Evolutionary conservation across 2,113 vertebrate species (phyloP).

Genomic region (Anoplopoma fimbria): DNA sequence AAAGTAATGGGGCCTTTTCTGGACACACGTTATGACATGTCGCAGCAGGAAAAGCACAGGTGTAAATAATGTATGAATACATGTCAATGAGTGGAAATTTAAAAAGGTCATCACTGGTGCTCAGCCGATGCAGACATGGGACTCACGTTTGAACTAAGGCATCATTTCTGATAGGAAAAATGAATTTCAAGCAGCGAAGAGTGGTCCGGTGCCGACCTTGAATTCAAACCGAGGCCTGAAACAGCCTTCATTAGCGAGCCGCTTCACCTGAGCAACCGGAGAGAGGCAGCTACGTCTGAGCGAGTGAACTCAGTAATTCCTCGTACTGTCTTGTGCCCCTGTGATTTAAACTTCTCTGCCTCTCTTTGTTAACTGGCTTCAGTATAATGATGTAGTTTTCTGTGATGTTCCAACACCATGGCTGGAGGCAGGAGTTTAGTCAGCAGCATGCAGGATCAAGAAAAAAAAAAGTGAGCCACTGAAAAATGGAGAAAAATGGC

Average conservation of each 20-base stretch:
- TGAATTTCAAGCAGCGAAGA: constrained; percentile 38
- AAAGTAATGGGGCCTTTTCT: background rate
- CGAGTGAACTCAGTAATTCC: constrained; percentile 69
- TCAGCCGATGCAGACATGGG: constrained; percentile 33
- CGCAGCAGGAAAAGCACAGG: background rate
- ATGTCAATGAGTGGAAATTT: constrained; percentile 17
- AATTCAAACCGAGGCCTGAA: constrained; percentile 47
- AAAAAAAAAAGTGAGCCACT: constrained; percentile 72
- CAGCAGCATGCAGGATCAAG: constrained; percentile 80
- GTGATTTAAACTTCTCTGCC: constrained; percentile 78
- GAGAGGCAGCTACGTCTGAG: constrained; percentile 38
- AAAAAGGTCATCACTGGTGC: constrained; percentile 12
- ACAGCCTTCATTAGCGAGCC: constrained; percentile 64
- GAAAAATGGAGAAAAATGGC: constrained; percentile 83
- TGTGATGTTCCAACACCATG: constrained; percentile 83
- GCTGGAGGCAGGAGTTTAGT: constrained; percentile 85
- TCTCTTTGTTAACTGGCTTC: constrained; percentile 83
- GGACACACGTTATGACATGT: background rate
- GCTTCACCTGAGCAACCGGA: constrained; percentile 58
- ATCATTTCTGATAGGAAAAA: constrained; percentile 34
- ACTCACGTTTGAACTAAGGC: constrained; percentile 20
- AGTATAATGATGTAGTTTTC: constrained; percentile 84
- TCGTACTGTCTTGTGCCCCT: constrained; percentile 67
- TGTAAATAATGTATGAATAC: constrained; percentile 41
- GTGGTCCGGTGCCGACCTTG: constrained; percentile 67